Base-by-base conservation (phyloP, 2,888 invertebrate genomes). In the Lasioglossum pauxillum region DNA sequence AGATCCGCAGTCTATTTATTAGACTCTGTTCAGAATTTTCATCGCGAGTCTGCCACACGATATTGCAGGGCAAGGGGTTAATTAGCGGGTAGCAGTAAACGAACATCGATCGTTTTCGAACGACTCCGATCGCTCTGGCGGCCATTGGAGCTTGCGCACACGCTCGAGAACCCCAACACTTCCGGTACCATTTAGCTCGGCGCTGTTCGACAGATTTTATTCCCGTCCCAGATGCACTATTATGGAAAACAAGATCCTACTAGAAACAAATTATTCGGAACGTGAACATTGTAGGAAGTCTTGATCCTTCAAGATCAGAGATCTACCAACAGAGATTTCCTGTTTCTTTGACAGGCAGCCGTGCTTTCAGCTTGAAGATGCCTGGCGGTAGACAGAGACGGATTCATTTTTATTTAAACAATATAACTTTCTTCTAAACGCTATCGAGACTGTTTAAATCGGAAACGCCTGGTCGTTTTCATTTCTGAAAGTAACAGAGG, bases 161-260 rank as follows among this genome's bases (percentile, higher is more conserved):
- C 84, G 49, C 64, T 71, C n/a, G 41, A n/a, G 44, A 73, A 57
- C 7, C 23, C 12, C 53, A n/a, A 77, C 77, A 23, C 64, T 75
- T 77, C 80, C 46, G 19, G 23, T 19, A 31, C 38, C 79, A 83
- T 67, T 41, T 31, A 69, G 35, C 14, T 60, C 71, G 16, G 71
- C 77, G 74, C 77, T 85, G 85, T 85, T 80, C 80, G 78, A 80
- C 85, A 19, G 27, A 64, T n/a, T 83, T n/a, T 64, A 49, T 41
- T 57, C 35, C 69, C 82, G n/a, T 23, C 16, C 12, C 44, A 38
- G 57, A 23, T 27, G 57, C 16, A n/a, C 16, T 35, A 38, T 74
- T 27, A 16, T 12, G n/a, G 5, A 38, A 49, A 82, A 7, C 44
- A 38, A 67, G 4, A 23, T 19, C 38, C 31, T 12, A 23, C 8